phyloP scores from a whole-genome alignment of 2,797 vertebrate species.

The Cyclura pinguis region DNA sequence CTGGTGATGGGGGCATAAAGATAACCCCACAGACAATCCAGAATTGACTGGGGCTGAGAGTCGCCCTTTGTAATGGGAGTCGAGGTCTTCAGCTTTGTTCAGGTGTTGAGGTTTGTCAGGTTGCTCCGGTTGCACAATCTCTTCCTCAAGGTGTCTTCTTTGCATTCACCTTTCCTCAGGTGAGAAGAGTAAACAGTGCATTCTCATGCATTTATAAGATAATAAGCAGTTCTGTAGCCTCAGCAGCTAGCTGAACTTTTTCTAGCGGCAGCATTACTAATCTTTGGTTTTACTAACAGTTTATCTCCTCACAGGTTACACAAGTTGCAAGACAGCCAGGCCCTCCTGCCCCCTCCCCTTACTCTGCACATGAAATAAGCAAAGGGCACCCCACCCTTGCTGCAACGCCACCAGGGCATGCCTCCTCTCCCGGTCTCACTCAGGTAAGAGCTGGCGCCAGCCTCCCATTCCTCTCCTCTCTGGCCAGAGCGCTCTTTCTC shows the following conservation, averaged over 20 bases:
- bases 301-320: slow-evolving; percentile 79
- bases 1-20: too few relatives aligned
- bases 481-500: not conserved
- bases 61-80: not conserved
- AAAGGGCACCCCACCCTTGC: slow-evolving; percentile 96
- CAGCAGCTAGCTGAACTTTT: not conserved
- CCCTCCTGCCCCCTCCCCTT: slow-evolving; percentile 87
- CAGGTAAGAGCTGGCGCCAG: slow-evolving; percentile 89
- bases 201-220: not conserved
- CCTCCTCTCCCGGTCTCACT: slow-evolving; percentile 93
- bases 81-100: not conserved
- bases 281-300: slow-evolving; percentile 70
- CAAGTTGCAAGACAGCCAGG: slow-evolving; percentile 93
- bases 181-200: not conserved
- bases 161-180: not conserved
- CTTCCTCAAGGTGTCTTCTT: not conserved
- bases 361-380: slow-evolving; percentile 92
- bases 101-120: too few relatives aligned
- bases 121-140: not conserved
- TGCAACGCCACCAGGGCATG: slow-evolving; percentile 93
- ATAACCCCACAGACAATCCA: too few relatives aligned
- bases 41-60: too few relatives aligned
- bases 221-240: not conserved
- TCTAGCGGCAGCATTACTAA: slow-evolving; percentile 42
- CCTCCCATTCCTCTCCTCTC: not conserved